Evolutionary conservation across 2,888 invertebrate genomes (phyloP).

Genomic region (Hylaea fasciaria): DNA sequence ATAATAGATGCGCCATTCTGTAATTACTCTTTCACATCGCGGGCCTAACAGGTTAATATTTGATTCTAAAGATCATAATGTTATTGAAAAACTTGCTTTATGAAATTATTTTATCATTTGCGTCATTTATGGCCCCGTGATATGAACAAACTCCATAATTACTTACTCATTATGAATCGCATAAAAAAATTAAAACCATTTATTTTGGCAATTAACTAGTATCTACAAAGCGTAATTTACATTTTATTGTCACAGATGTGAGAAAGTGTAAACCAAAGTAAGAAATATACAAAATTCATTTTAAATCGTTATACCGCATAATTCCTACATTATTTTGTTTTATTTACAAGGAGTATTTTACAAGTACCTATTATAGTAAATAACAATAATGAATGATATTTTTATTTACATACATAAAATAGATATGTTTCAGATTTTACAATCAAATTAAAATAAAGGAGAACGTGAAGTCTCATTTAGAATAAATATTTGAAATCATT

Average conservation of each 20-base stretch:
- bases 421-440: constrained; percentile 79
- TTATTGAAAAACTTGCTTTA: constrained; percentile 1
- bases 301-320: constrained; percentile 47
- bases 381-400: constrained; percentile 61
- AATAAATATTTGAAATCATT: too few relatives aligned
- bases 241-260: constrained; percentile 84
- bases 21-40: constrained; percentile 1
- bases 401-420: constrained; percentile 71
- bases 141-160: constrained; percentile 28
- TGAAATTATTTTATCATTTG: constrained; percentile 6
- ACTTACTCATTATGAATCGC: constrained; percentile 27
- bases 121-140: constrained; percentile 29
- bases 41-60: constrained; percentile 10
- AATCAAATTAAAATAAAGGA: constrained; percentile 32
- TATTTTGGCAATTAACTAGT: constrained; percentile 73
- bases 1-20: neutral
- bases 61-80: constrained; percentile 1
- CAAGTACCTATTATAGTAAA: constrained; percentile 60
- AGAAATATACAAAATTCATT: constrained; percentile 50
- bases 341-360: constrained; percentile 67
- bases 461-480: too few relatives aligned
- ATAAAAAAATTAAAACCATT: constrained; percentile 40
- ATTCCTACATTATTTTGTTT: constrained; percentile 44
- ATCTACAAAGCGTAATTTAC: constrained; percentile 82
- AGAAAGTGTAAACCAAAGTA: constrained; percentile 66